phyloP scores from a whole-genome alignment of 2,113 vertebrate species.

The Glaucomys volans region DNA sequence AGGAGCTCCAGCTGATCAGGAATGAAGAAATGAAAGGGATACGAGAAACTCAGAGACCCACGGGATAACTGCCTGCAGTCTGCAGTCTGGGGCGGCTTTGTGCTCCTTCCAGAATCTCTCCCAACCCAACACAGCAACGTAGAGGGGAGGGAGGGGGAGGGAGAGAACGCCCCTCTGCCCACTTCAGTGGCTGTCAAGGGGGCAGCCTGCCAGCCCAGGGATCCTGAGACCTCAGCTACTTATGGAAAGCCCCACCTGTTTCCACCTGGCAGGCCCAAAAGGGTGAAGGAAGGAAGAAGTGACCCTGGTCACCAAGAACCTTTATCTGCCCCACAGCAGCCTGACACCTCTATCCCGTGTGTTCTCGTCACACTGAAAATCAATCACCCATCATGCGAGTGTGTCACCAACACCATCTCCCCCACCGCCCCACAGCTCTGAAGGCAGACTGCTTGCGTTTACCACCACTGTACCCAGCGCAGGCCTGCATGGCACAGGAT shows the following conservation, averaged over 20 bases:
- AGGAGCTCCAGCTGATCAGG: not conserved
- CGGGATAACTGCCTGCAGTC: fast-evolving
- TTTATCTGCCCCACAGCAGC: not conserved
- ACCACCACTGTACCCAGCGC: fast-evolving
- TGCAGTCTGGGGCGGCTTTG: not conserved
- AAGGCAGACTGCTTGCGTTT: too few relatives aligned
- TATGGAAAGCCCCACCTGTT: not conserved
- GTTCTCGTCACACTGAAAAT: too few relatives aligned
- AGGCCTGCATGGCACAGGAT: fast-evolving
- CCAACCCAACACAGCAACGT: not conserved
- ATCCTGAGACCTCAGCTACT: not conserved
- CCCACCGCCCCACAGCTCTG: too few relatives aligned
- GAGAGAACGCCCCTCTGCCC: fast-evolving
- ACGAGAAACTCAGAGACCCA: fast-evolving
- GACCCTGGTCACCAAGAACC: not conserved
- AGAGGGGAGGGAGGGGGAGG: fast-evolving
- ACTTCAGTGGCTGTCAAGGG: not conserved
- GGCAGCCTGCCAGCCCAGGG: fast-evolving
- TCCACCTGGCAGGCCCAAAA: not conserved
- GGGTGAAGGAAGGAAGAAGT: not conserved
- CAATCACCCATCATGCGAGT: fast-evolving
- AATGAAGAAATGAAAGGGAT: not conserved
- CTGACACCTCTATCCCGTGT: fast-evolving
- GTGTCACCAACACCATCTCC: not conserved
- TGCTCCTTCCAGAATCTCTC: not conserved